Evolutionary conservation across 2,797 vertebrate species (phyloP).

Genomic region (Loris lydekkerianus): DNA sequence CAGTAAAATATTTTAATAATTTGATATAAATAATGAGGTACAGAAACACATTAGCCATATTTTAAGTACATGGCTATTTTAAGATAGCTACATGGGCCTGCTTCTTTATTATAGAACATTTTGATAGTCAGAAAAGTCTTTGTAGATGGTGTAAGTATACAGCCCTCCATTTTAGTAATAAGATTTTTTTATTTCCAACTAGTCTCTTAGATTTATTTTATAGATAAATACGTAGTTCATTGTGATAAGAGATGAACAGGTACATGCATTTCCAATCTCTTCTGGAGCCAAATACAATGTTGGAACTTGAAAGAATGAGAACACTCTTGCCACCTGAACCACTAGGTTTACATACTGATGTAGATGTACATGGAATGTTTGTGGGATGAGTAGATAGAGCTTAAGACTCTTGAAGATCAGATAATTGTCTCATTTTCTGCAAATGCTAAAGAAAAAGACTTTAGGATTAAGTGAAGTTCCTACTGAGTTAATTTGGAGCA

Average conservation of each 20-base stretch:
- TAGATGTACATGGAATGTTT: not conserved
- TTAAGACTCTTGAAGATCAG: not conserved
- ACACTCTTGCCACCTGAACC: not conserved
- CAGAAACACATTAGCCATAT: not conserved
- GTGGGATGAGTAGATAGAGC: not conserved
- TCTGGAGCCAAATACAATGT: not conserved
- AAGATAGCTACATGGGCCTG: not conserved
- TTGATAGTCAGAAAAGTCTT: not conserved
- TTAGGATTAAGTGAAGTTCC: not conserved
- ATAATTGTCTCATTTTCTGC: not conserved
- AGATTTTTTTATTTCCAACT: not conserved
- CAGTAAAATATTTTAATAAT: not conserved
- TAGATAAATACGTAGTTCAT: not conserved
- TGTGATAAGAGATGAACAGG: not conserved
- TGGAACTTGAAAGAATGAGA: not conserved
- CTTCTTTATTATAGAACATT: not conserved
- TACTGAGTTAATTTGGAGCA: not conserved
- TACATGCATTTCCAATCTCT: not conserved
- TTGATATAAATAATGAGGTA: not conserved
- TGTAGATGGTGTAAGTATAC: not conserved
- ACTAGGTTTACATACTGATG: not conserved
- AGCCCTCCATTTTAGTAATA: not conserved
- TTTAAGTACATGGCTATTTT: not conserved
- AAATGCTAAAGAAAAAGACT: not conserved
- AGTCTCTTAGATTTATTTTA: not conserved